Percentiles rank a stretch among this genome's conserved stretches.
phyloP scores from a whole-genome alignment of 1,140 invertebrate species.

The Lepidurus couesii region DNA sequence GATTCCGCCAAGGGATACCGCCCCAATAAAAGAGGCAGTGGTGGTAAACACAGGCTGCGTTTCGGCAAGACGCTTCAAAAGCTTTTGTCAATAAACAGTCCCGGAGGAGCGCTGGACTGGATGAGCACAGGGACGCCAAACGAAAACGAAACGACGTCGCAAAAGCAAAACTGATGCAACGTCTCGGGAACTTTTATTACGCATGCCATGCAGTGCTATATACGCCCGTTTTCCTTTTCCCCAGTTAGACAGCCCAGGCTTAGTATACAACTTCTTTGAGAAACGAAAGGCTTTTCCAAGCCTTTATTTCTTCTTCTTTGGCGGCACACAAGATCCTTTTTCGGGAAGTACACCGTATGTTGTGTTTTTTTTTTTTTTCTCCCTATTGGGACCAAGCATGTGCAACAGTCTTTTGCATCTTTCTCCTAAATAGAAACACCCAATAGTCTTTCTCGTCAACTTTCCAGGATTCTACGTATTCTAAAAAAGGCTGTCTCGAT shows the following conservation, averaged over 20 bases:
- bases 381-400: no score
- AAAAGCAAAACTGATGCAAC: slow-evolving; percentile 12
- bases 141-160: slow-evolving; percentile 17
- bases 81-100: slow-evolving; percentile 22
- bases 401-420: no score
- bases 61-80: slow-evolving; percentile 12
- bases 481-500: no score
- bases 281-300: background rate
- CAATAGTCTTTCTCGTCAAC: no score
- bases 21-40: slow-evolving; percentile 18
- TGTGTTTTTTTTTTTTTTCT: background rate
- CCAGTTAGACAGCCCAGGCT: background rate
- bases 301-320: slow-evolving; percentile 22
- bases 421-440: no score
- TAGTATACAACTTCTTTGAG: slow-evolving; percentile 5
- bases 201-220: slow-evolving; percentile 12
- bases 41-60: slow-evolving; percentile 20
- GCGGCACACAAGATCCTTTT: slow-evolving; percentile 21
- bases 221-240: background rate
- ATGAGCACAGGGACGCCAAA: slow-evolving; percentile 14
- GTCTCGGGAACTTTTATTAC: slow-evolving; percentile 16
- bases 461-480: no score
- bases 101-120: background rate
- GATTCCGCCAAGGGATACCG: slow-evolving; percentile 15
- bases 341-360: slow-evolving; percentile 17